These are phyloP conservation scores for Portevinia maculata DNA, from an alignment of 2,888 invertebrate genomes.

Conservation along the genomic window DNA sequence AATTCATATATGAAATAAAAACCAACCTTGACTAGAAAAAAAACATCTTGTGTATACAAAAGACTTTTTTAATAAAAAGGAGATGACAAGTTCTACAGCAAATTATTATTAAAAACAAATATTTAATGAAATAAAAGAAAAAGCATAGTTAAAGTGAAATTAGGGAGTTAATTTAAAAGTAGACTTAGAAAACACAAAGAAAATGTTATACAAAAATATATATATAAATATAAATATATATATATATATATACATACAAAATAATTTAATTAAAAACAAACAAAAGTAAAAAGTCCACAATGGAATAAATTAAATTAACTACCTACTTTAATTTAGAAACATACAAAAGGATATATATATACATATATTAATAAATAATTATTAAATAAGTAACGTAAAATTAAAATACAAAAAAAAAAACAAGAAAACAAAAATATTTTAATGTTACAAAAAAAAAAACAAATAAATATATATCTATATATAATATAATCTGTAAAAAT, in stretches of 20 bases:
- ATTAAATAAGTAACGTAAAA: constrained; percentile 48
- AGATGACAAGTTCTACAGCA: constrained; percentile 32
- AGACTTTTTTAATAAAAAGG: constrained; percentile 46
- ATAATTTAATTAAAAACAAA: constrained; percentile 63
- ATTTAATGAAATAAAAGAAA: constrained; percentile 36
- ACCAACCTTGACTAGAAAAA: constrained; percentile 40
- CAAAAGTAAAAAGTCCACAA: constrained; percentile 57
- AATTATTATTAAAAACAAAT: constrained; percentile 50
- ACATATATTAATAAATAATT: constrained; percentile 54
- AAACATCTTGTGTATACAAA: constrained; percentile 57
- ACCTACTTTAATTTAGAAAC: constrained; percentile 73
- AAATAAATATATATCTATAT: constrained; percentile 58
- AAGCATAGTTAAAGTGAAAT: constrained; percentile 65
- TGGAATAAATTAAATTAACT: constrained; percentile 68
- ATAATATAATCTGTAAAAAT: constrained; percentile 75
- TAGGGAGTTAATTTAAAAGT: constrained; percentile 59
- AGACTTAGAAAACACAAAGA: constrained; percentile 79
- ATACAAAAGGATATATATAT: constrained; percentile 70
- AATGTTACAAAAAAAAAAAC: constrained; percentile 69
- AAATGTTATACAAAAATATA: constrained; percentile 82
- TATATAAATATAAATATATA: constrained; percentile 63
- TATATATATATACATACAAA: constrained; percentile 70
- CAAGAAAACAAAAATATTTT: constrained; percentile 70
- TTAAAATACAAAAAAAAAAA: constrained; percentile 76
- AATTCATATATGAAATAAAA: constrained; percentile 40